Percentiles rank a stretch among this genome's conserved stretches.
These are phyloP conservation scores for Arctia plantaginis DNA, from an alignment of 2,888 invertebrate genomes.

Conservation along the genomic window DNA sequence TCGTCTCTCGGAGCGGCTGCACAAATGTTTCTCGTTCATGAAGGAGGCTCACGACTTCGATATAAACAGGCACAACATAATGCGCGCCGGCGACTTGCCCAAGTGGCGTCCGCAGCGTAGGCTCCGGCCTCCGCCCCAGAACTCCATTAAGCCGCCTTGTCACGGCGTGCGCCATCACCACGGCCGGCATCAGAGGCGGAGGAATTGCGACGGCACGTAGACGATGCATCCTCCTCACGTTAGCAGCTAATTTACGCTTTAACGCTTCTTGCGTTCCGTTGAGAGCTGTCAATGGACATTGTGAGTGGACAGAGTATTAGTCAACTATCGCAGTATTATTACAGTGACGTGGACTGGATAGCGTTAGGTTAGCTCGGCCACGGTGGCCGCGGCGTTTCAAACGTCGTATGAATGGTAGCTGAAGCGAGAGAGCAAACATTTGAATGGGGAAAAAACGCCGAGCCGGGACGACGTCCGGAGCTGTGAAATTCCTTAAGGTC, in stretches of 20 bases:
- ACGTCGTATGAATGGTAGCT: constrained; percentile 84
- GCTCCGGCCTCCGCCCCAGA: constrained; percentile 72
- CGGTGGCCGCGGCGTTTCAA: constrained; percentile 80
- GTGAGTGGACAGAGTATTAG: constrained; percentile 86
- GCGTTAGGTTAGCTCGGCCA: constrained; percentile 79
- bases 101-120: constrained; percentile 81
- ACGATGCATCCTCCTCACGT: constrained; percentile 58
- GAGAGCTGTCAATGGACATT: constrained; percentile 84
- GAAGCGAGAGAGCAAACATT: constrained; percentile 84
- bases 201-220: constrained; percentile 84
- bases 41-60: constrained; percentile 88
- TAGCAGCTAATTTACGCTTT: constrained; percentile 83
- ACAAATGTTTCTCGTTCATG: constrained; percentile 88
- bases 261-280: constrained; percentile 85
- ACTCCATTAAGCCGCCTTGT: constrained; percentile 77
- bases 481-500: constrained; percentile 85
- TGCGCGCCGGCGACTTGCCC: constrained; percentile 81
- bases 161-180: constrained; percentile 80
- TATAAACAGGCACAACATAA: constrained; percentile 87
- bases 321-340: constrained; percentile 87
- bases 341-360: constrained; percentile 85
- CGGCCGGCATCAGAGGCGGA: constrained; percentile 79
- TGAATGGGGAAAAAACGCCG: constrained; percentile 77
- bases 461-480: constrained; percentile 74
- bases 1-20: constrained; percentile 74